Evolutionary conservation across 37 sponge, comb jelly and placozoan genomes (phyloP).

Genomic region (Geodia barretti): DNA sequence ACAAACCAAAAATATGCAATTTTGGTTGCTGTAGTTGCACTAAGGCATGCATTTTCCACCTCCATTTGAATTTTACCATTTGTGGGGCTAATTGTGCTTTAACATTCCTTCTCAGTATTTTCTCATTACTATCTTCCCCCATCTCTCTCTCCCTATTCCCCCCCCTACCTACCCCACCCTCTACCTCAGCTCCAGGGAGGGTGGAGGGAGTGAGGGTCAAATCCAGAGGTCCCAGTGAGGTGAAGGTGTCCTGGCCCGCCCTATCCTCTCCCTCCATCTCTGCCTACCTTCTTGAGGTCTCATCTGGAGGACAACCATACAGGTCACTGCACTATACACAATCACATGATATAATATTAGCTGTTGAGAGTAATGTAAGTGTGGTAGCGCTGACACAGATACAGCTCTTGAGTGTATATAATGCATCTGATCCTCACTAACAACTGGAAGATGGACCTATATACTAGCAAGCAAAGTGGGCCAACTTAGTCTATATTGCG

Average conservation of each 20-base stretch:
- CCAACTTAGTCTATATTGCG: too few species aligned
- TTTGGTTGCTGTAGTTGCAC: not conserved
- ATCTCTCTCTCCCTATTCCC: not conserved
- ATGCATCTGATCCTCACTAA: too few species aligned
- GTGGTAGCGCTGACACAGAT: too few species aligned
- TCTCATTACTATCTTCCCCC: not conserved
- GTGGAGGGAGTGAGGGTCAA: constrained; percentile 14
- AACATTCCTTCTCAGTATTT: not conserved
- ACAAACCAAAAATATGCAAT: too few species aligned
- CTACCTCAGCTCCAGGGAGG: not conserved
- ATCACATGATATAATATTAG: too few species aligned
- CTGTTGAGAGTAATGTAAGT: too few species aligned
- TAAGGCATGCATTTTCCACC: not conserved
- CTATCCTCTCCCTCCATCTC: not conserved
- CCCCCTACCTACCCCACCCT: not conserved
- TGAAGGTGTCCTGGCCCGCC: constrained; percentile 20
- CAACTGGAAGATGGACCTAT: too few species aligned
- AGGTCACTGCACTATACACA: not conserved
- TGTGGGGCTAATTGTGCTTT: not conserved
- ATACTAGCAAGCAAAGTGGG: too few species aligned
- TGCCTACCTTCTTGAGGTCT: not conserved
- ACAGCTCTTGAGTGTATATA: too few species aligned
- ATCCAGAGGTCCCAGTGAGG: constrained; percentile 18
- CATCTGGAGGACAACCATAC: not conserved
- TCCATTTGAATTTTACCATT: not conserved